Evolutionary conservation across 2,113 vertebrate genomes (phyloP), one percentile per base, ranked within the genome.

Genomic region (Glaucomys volans): DNA sequence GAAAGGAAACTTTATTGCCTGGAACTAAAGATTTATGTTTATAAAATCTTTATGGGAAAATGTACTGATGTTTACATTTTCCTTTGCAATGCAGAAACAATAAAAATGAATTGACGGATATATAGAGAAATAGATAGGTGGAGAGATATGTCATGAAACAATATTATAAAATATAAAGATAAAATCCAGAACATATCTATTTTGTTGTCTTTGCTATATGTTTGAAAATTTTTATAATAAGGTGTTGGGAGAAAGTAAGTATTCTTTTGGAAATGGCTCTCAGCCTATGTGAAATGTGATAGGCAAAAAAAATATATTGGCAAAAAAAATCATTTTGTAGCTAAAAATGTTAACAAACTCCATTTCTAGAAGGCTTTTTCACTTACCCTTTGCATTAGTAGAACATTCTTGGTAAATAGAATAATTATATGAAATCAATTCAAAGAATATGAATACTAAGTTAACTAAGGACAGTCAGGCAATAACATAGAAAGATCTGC

Each of bases 201-300:
- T 87, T 52, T 72, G 59, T 82, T 62, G 89, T 37, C 35, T 72
- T 93, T 22, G 17, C 35, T 87, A 0, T 59, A 59, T 71, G 20
- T 77, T 95, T 95, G 52, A 74, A 74, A 92, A 13, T 22, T 95
- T 90, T 81, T 84, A 84, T 80, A 88, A 11, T 76, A 86, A 84
- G 54, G 83, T 87, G 11, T 92, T 87, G 14, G 7, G 7, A 37
- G n/a, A n/a, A n/a, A n/a, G n/a, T n/a, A n/a, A n/a, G n/a, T n/a
- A n/a, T n/a, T n/a, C n/a, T n/a, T n/a, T n/a, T n/a, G n/a, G n/a
- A n/a, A n/a, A n/a, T n/a, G n/a, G n/a, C n/a, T n/a, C n/a, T n/a
- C n/a, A n/a, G n/a, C n/a, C n/a, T n/a, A n/a, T n/a, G n/a, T n/a
- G n/a, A n/a, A n/a, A n/a, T n/a, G n/a, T n/a, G n/a, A n/a, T n/a